Evolutionary conservation across 2,797 vertebrate genomes (phyloP).

Genomic region (Melopsittacus undulatus): DNA sequence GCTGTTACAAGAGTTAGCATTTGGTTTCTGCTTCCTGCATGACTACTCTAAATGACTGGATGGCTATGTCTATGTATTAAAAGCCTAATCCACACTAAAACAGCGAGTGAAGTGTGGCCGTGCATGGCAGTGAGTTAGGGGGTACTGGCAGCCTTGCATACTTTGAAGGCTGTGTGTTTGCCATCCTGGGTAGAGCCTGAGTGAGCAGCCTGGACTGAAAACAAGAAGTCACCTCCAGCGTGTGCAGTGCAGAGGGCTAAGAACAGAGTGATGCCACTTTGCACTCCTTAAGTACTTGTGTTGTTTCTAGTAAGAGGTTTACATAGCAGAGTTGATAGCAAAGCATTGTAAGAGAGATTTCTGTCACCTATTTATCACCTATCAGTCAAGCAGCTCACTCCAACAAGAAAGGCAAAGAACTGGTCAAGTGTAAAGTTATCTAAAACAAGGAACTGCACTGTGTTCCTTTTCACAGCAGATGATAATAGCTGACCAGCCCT

Average conservation of each 20-base stretch:
- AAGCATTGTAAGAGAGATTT: background rate
- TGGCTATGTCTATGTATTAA: background rate
- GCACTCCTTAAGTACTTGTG: background rate
- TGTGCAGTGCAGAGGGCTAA: background rate
- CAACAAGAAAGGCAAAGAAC: background rate
- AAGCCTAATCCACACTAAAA: background rate
- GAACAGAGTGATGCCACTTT: background rate
- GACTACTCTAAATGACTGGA: too few relatives aligned
- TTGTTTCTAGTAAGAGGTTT: conserved; percentile 16
- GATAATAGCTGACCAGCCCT: background rate
- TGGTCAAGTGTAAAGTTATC: conserved; percentile 46
- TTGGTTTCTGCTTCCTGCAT: background rate
- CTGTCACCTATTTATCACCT: background rate
- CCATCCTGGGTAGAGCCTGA: background rate
- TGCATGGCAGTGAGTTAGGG: accelerated
- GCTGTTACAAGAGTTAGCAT: background rate
- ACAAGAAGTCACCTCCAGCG: accelerated
- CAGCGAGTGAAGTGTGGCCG: background rate
- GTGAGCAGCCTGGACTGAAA: background rate
- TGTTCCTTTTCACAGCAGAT: background rate
- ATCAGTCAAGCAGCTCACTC: background rate
- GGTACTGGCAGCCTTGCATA: background rate
- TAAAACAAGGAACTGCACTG: background rate
- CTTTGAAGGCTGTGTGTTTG: background rate
- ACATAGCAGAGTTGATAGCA: background rate